A percentile compares a stretch with the other conserved stretches of the same genome.
phyloP scores from a whole-genome alignment of 2,888 invertebrate species.

The Orthosia incerta region DNA sequence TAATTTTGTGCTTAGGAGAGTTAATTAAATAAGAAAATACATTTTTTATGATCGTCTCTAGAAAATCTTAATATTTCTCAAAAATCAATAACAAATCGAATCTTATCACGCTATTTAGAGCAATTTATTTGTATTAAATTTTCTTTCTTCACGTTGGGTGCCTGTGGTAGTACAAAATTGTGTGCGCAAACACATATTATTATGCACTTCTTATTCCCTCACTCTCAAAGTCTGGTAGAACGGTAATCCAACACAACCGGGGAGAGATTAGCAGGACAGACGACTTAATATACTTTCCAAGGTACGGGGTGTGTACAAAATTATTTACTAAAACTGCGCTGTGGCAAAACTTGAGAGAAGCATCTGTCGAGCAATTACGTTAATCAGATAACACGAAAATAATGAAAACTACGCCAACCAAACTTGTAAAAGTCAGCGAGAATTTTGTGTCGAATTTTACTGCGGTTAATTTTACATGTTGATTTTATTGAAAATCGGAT shows the following conservation, averaged over 20 bases:
- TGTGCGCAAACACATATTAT: neutral
- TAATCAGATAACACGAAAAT: neutral
- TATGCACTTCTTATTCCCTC: neutral
- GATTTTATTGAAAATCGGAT: constrained; percentile 59
- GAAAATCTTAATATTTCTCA: too few relatives aligned
- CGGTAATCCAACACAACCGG: neutral
- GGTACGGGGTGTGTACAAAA: neutral
- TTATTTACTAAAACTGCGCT: neutral
- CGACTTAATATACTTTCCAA: neutral
- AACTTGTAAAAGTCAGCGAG: constrained; percentile 19
- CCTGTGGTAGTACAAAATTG: neutral
- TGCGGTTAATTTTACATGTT: constrained; percentile 37
- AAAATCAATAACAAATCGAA: too few relatives aligned
- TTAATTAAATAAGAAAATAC: too few relatives aligned
- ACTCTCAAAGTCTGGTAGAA: neutral
- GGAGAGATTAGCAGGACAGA: neutral
- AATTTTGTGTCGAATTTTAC: constrained; percentile 28
- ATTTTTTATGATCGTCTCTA: too few relatives aligned
- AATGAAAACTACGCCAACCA: neutral
- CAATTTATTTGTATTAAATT: too few relatives aligned
- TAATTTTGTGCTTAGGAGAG: too few relatives aligned
- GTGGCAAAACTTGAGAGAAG: neutral
- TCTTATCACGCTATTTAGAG: too few relatives aligned
- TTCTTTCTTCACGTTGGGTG: too few relatives aligned
- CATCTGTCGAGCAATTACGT: neutral